phyloP scores from a whole-genome alignment of 2,113 vertebrate genomes.

The Tupaia tana region DNA sequence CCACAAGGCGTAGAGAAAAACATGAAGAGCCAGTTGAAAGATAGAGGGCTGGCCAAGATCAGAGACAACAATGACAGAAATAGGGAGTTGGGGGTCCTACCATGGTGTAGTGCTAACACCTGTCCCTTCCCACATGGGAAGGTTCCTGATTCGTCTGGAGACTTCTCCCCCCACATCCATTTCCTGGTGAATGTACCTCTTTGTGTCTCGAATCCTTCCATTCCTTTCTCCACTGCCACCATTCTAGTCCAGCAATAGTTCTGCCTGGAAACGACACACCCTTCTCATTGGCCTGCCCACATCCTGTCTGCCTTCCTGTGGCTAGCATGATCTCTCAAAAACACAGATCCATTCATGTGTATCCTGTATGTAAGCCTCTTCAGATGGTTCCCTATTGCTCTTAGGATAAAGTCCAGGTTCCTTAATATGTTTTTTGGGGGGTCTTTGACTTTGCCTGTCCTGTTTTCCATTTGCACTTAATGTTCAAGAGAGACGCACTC shows the following conservation, averaged over 20 bases:
- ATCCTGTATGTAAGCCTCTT: background rate
- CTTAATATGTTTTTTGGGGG: background rate
- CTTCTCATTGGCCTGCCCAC: background rate
- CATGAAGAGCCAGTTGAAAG: background rate
- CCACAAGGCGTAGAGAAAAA: background rate
- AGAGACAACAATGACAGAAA: background rate
- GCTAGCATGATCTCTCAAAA: background rate
- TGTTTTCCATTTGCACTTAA: background rate
- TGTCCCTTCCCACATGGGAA: too few species aligned
- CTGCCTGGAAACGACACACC: background rate
- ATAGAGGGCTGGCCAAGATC: background rate
- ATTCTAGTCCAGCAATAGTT: background rate
- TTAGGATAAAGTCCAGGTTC: background rate
- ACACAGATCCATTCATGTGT: background rate
- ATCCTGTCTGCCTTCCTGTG: background rate
- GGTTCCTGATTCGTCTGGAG: too few species aligned
- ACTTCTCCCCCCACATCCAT: background rate
- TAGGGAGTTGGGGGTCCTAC: background rate
- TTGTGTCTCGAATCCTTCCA: background rate
- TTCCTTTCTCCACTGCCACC: background rate
- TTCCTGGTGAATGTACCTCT: background rate
- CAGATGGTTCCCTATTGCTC: background rate
- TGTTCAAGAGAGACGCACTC: background rate
- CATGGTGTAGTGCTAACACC: too few species aligned
- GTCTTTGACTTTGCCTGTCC: background rate